phyloP scores from a whole-genome alignment of 2,113 vertebrate genomes.

The Paratilapia polleni region DNA sequence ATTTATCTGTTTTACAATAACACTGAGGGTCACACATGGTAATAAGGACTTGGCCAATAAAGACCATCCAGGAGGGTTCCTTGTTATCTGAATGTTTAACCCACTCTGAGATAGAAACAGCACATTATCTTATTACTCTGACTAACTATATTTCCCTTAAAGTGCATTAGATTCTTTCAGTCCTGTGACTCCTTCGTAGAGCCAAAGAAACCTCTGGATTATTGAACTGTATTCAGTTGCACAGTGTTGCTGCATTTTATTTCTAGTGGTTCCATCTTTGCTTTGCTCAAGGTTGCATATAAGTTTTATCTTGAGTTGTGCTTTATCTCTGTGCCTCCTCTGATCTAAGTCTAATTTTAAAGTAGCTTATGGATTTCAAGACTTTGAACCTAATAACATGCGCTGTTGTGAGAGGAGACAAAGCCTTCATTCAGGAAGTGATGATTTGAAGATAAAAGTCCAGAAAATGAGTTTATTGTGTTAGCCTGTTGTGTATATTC shows the following conservation, averaged over 20 bases:
- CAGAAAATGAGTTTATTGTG: too few species aligned
- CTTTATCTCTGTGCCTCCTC: constrained; percentile 34
- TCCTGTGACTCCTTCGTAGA: not conserved
- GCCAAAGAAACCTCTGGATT: not conserved
- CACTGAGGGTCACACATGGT: constrained; percentile 5
- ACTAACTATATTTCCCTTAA: not conserved
- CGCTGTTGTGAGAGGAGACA: not conserved
- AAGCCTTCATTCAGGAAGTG: not conserved
- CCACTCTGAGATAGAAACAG: not conserved
- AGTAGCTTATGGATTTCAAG: not conserved
- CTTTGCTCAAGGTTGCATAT: constrained; percentile 29
- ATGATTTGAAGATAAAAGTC: not conserved
- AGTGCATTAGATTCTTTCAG: not conserved
- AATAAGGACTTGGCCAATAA: not conserved
- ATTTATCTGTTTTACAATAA: not conserved
- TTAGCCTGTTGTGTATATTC: too few species aligned
- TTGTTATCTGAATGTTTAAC: not conserved
- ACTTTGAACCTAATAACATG: constrained; percentile 41
- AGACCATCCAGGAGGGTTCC: too few species aligned
- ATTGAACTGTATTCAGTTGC: not conserved
- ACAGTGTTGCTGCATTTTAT: not conserved
- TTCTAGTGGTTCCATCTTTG: not conserved
- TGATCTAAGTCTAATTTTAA: constrained; percentile 22
- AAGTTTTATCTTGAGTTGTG: constrained; percentile 13
- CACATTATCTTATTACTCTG: not conserved